Conservation (phyloP, 2,113 vertebrate species). For the Misgurnus anguillicaudatus region DNA sequence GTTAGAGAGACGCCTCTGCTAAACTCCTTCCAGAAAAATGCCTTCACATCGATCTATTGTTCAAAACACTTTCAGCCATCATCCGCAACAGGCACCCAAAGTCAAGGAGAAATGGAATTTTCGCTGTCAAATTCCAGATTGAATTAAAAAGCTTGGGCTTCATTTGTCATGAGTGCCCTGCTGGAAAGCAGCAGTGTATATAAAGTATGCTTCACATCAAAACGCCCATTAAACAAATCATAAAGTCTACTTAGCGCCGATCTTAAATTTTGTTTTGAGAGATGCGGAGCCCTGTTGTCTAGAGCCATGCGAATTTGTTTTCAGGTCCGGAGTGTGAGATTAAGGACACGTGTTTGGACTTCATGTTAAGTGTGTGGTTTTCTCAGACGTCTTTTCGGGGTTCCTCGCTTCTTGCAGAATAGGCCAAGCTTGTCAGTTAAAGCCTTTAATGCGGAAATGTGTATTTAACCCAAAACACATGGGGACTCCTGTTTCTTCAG, state of each 20-base stretch:
- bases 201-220: conserved; percentile 80
- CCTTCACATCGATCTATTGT: conserved; percentile 43
- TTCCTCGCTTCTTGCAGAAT: conserved; percentile 68
- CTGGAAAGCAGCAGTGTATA: conserved; percentile 75
- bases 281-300: conserved; percentile 76
- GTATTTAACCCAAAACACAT: conserved; percentile 85
- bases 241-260: conserved; percentile 74
- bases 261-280: conserved; percentile 77
- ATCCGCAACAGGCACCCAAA: conserved; percentile 42
- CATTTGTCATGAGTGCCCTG: conserved; percentile 75
- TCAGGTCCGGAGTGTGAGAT: conserved; percentile 82
- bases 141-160: conserved; percentile 71
- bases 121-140: conserved; percentile 69
- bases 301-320: conserved; percentile 86
- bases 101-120: conserved; percentile 50
- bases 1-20: conserved; percentile 39
- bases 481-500: conserved; percentile 86
- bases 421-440: conserved; percentile 77
- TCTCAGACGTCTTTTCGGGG: conserved; percentile 59
- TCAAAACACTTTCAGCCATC: conserved; percentile 59
- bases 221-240: conserved; percentile 78
- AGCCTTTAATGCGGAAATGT: conserved; percentile 79
- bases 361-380: conserved; percentile 74
- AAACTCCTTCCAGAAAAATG: conserved; percentile 41
- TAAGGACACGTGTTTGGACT: conserved; percentile 86